Evolutionary conservation across 2,888 invertebrate genomes (phyloP).

Genomic region (Plutella xylostella): DNA sequence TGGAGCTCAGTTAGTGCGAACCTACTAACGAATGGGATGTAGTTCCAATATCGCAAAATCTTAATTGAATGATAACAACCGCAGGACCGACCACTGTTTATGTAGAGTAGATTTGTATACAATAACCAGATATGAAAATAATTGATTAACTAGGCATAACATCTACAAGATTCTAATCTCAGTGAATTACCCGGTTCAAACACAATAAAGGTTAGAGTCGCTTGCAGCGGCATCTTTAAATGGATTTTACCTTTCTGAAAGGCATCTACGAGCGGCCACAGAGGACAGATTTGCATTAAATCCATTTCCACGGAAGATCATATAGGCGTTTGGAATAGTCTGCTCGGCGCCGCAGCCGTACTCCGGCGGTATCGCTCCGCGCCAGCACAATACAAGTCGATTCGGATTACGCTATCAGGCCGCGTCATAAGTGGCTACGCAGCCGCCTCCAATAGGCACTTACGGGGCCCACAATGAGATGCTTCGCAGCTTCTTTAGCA

Average conservation of each 20-base stretch:
- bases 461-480: constrained; percentile 53
- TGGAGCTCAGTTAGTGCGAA: background rate
- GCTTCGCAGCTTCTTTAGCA: constrained; percentile 49
- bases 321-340: constrained; percentile 30
- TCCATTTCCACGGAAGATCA: constrained; percentile 51
- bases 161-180: too few species aligned
- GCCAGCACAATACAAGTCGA: constrained; percentile 49
- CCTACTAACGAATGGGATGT: constrained; percentile 46
- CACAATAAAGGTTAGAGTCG: too few species aligned
- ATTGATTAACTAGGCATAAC: constrained; percentile 37
- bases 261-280: constrained; percentile 25
- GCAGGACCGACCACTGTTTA: constrained; percentile 58
- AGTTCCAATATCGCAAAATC: constrained; percentile 49
- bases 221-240: constrained; percentile 29
- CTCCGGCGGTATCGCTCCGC: constrained; percentile 36
- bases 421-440: constrained; percentile 49
- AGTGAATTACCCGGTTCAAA: too few species aligned
- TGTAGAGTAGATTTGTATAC: constrained; percentile 50
- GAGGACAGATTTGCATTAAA: constrained; percentile 54
- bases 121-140: constrained; percentile 42
- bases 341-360: constrained; percentile 28
- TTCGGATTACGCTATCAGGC: constrained; percentile 59
- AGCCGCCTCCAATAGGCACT: constrained; percentile 55
- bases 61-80: constrained; percentile 68
- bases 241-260: constrained; percentile 41